Evolutionary conservation across 2,113 vertebrate species (phyloP).

Genomic region (Phoxinus phoxinus): DNA sequence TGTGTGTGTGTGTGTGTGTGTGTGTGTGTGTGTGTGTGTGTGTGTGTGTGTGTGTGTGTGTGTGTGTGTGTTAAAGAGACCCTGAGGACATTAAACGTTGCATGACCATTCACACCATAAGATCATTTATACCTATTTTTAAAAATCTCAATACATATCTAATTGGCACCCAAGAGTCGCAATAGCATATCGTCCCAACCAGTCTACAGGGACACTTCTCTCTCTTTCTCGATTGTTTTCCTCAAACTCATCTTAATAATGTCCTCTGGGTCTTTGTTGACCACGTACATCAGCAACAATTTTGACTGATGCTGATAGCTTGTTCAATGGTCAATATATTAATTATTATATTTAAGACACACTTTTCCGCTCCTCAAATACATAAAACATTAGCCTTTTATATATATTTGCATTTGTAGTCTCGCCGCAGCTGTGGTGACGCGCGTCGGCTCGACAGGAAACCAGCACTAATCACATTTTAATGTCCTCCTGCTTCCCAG

Average conservation of each 20-base stretch:
- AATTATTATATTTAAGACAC: too few relatives aligned
- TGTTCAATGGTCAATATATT: background rate
- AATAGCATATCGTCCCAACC: too few relatives aligned
- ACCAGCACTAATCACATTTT: slow-evolving; percentile 17
- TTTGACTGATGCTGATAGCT: background rate
- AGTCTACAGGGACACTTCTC: background rate
- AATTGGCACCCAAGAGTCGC: too few relatives aligned
- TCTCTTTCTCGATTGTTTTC: background rate
- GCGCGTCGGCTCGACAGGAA: background rate
- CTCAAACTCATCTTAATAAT: background rate
- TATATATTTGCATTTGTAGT: background rate
- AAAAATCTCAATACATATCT: too few relatives aligned
- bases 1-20: background rate
- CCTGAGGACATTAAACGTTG: background rate
- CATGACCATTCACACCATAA: background rate
- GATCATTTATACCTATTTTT: background rate
- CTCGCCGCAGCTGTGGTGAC: background rate
- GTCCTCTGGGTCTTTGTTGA: background rate
- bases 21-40: background rate
- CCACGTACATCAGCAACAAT: background rate
- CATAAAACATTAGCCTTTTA: too few relatives aligned
- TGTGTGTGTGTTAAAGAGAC: slow-evolving; percentile 8
- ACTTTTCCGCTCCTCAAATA: too few relatives aligned
- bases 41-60: background rate
- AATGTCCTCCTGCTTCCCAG: slow-evolving; percentile 24